These are phyloP conservation scores for Muraenolepis orangiensis DNA, from an alignment of 2,797 vertebrate species.

Conservation along the genomic window DNA sequence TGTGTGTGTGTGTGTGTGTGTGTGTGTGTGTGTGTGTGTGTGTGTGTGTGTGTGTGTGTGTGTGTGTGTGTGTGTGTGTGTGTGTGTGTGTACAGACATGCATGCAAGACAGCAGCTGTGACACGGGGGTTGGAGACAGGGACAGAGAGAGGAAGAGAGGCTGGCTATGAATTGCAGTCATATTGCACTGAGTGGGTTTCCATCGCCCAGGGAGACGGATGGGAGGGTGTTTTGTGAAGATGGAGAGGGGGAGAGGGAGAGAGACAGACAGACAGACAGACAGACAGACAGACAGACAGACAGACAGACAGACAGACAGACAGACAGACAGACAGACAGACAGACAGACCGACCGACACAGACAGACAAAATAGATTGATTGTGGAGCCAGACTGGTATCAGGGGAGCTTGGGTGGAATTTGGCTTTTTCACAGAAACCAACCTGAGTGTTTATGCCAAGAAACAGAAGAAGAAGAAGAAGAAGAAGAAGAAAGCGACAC, in stretches of 20 bases:
- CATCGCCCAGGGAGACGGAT: conserved; percentile 49
- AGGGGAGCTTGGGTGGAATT: conserved; percentile 46
- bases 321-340: conserved; percentile 27
- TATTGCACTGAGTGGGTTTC: conserved; percentile 35
- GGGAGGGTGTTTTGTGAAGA: conserved; percentile 46
- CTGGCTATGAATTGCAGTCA: conserved; percentile 34
- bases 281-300: conserved; percentile 44
- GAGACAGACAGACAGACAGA: conserved; percentile 49
- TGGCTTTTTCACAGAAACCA: conserved; percentile 52
- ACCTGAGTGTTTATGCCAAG: conserved; percentile 40
- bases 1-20: not conserved
- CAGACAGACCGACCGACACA: conserved; percentile 53
- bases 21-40: conserved; percentile 1
- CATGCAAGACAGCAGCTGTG: not conserved
- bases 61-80: conserved; percentile 2
- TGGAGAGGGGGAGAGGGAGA: conserved; percentile 28
- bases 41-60: not conserved
- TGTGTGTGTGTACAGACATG: not conserved
- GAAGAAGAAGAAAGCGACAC: conserved; percentile 17
- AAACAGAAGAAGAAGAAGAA: conserved; percentile 38
- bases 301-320: conserved; percentile 48
- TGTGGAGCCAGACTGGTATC: conserved; percentile 44
- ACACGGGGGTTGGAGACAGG: conserved; percentile 4
- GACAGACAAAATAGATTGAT: too few relatives aligned
- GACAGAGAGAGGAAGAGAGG: conserved; percentile 1